A percentile compares a stretch with the other conserved stretches of the same genome.
These are phyloP conservation scores for Corythornis vintsioides DNA, from an alignment of 2,113 vertebrate species.

Conservation along the genomic window DNA sequence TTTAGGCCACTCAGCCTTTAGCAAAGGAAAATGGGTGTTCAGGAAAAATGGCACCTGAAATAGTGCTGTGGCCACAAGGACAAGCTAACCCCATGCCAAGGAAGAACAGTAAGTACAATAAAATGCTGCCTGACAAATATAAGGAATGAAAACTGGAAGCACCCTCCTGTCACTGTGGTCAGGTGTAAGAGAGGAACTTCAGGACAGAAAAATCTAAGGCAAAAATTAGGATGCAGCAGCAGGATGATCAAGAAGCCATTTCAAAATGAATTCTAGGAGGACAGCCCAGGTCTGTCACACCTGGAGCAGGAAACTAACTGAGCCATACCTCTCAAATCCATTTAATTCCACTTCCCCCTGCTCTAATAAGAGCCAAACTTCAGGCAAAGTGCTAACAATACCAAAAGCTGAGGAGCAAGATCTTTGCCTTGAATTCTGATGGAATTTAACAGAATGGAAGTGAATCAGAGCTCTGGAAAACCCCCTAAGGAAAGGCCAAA, in stretches of 20 bases:
- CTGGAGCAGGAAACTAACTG: neutral
- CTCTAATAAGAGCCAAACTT: neutral
- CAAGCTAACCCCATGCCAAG: neutral
- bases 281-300: neutral
- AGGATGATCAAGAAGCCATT: neutral
- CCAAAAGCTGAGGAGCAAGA: neutral
- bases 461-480: neutral
- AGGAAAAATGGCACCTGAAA: neutral
- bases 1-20: neutral
- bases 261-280: neutral
- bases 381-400: neutral
- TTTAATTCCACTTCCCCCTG: neutral
- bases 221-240: neutral
- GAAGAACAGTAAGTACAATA: neutral
- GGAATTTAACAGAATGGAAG: neutral
- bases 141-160: neutral
- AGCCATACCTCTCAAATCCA: neutral
- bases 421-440: neutral
- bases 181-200: neutral
- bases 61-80: neutral
- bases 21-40: neutral
- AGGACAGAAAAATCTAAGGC: neutral
- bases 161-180: neutral
- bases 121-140: neutral
- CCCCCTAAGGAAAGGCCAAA: neutral